Base-by-base conservation (phyloP, 2,113 vertebrate genomes). In the Meleagris gallopavo region DNA sequence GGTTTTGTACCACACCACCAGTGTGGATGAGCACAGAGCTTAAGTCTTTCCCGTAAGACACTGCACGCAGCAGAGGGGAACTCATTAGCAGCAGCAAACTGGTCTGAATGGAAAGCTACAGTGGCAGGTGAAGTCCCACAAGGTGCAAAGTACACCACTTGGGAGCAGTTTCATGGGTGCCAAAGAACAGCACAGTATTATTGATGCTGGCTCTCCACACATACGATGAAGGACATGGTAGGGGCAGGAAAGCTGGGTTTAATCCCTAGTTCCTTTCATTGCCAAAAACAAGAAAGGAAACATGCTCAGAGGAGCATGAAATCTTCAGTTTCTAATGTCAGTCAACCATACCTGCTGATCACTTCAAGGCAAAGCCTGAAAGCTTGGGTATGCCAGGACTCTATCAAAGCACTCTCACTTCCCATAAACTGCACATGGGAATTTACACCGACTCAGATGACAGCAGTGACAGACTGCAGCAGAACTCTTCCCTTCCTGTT, bases 231-330 rank as follows among this genome's bases (percentile, higher is more conserved):
- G 88, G 86, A 84, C 41, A 69, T 19, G 58, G 34, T 1, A 77
- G 54, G 75, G 77, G 74, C 85, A 86, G 77, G 34, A 79, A 93
- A 94, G 87, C 60, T 20, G 34, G 87, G 89, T 82, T 91, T 88
- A 95, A 92, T 96, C 94, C 88, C 93, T 65, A 61, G 58, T 24
- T 86, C 58, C 27, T 83, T 55, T 75, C 72, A 27, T 32, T 69
- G 94, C 86, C 92, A 94, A 96, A 87, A 88, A 54, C 76, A 43
- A 69, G 77, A 58, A 86, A 92, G 95, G 92, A 97, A 97, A 92
- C n/a, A 90, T 1, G 92, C 96, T 96, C 90, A 70, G 64, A 73
- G 50, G 70, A 97, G 95, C 94, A 95, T 94, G 93, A 96, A 95
- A 94, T 93, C 86, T 93, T 67, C 52, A 48, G 52, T 34, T 86